phyloP scores from a whole-genome alignment of 2,888 invertebrate genomes.

The Argynnis bischoffii region DNA sequence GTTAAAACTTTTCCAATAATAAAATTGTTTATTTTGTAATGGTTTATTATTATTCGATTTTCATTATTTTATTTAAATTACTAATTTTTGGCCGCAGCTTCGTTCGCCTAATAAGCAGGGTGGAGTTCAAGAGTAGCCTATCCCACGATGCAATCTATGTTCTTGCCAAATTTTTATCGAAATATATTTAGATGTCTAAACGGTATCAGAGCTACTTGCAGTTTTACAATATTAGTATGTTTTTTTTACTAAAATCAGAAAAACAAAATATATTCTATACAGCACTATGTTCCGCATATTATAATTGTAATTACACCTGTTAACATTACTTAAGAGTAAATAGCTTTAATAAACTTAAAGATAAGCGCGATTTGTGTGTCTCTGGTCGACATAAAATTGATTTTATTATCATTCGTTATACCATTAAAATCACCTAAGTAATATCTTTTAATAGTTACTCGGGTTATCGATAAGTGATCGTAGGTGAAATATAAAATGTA shows the following conservation, averaged over 20 bases:
- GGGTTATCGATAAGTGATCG: constrained; percentile 7
- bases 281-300: constrained; percentile 13
- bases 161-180: too few species aligned
- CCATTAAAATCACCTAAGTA: constrained; percentile 29
- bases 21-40: too few species aligned
- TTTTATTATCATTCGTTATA: constrained; percentile 51
- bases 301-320: constrained; percentile 33
- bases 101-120: too few species aligned
- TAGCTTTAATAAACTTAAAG: constrained; percentile 41
- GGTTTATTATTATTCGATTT: too few species aligned
- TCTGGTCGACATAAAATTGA: constrained; percentile 48
- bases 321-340: constrained; percentile 32
- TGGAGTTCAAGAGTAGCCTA: too few species aligned
- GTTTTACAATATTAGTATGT: neutral
- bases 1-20: too few species aligned
- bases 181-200: too few species aligned
- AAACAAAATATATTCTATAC: neutral
- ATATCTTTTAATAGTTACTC: constrained; percentile 15
- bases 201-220: too few species aligned
- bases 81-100: too few species aligned
- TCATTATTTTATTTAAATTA: too few species aligned
- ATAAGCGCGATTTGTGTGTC: constrained; percentile 58
- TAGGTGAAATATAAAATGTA: constrained; percentile 1
- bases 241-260: neutral
- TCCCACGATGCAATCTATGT: too few species aligned